Conservation (phyloP, 2,888 invertebrate species). For the Melinaea marsaeus region DNA sequence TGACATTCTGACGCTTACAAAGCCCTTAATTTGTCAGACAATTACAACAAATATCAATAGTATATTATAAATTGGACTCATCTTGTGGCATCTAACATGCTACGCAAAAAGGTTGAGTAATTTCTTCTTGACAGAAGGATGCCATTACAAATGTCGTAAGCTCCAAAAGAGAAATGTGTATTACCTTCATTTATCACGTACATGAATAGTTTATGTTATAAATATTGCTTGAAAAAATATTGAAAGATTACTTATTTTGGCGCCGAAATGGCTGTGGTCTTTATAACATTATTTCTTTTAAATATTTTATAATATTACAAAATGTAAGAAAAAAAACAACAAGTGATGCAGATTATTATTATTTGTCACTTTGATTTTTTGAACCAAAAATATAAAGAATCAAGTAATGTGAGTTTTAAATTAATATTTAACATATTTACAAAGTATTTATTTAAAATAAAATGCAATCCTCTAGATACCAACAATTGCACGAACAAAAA, state of each 20-base stretch:
- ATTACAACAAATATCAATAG: too few relatives aligned
- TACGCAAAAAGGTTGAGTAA: background rate
- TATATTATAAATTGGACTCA: too few relatives aligned
- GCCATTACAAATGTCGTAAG: conserved; percentile 31
- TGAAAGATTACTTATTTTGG: conserved; percentile 50
- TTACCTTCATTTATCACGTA: conserved; percentile 62
- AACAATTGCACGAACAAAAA: background rate
- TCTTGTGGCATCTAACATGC: too few relatives aligned
- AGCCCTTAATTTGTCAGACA: too few relatives aligned
- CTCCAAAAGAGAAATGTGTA: conserved; percentile 40
- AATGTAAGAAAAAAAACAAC: too few relatives aligned
- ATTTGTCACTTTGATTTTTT: background rate
- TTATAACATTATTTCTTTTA: too few relatives aligned
- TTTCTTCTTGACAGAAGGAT: conserved; percentile 18
- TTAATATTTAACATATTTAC: background rate
- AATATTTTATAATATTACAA: too few relatives aligned
- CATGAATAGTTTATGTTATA: conserved; percentile 54
- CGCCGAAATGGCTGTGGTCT: conserved; percentile 8
- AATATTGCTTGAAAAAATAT: conserved; percentile 68
- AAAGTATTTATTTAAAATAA: background rate
- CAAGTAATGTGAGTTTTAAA: background rate
- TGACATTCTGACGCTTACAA: too few relatives aligned
- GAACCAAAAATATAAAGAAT: background rate
- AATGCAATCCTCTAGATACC: background rate
- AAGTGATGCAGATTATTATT: too few relatives aligned